Conservation (phyloP, 2,113 vertebrate genomes). For the Nyctibius bracteatus region DNA sequence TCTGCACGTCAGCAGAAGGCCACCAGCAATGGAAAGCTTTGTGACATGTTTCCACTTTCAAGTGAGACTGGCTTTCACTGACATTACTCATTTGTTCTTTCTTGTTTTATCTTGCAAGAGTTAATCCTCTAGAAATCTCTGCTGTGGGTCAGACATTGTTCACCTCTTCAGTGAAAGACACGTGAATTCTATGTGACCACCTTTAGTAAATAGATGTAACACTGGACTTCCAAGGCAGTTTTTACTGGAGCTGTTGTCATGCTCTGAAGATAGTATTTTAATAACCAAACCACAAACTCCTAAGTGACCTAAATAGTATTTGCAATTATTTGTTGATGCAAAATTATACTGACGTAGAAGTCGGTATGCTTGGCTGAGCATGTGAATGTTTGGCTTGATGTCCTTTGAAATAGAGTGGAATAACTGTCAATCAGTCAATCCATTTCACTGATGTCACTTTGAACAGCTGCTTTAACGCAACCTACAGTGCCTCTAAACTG, state of each 20-base stretch:
- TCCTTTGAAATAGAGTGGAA: neutral
- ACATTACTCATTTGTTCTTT: neutral
- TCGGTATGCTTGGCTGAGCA: neutral
- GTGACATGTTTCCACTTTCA: conserved; percentile 45
- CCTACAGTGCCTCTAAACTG: neutral
- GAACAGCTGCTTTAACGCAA: neutral
- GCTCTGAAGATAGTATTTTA: neutral
- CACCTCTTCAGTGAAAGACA: neutral
- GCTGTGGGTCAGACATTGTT: neutral
- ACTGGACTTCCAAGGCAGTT: neutral
- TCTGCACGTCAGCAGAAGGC: conserved; percentile 60
- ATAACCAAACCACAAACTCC: neutral
- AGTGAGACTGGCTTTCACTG: conserved; percentile 62
- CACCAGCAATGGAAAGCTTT: neutral
- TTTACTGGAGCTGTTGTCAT: neutral
- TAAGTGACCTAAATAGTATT: neutral
- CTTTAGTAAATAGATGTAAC: neutral
- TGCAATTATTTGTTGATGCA: neutral
- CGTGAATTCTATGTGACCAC: neutral
- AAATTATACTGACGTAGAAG: neutral
- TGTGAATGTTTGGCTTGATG: neutral
- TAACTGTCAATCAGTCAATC: neutral
- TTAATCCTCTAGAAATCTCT: neutral
- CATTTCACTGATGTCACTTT: neutral
- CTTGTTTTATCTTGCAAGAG: neutral